Evolutionary conservation across 2,113 vertebrate species (phyloP), one percentile per base, ranked within the genome.

Genomic region (Nannobrachium achirus): DNA sequence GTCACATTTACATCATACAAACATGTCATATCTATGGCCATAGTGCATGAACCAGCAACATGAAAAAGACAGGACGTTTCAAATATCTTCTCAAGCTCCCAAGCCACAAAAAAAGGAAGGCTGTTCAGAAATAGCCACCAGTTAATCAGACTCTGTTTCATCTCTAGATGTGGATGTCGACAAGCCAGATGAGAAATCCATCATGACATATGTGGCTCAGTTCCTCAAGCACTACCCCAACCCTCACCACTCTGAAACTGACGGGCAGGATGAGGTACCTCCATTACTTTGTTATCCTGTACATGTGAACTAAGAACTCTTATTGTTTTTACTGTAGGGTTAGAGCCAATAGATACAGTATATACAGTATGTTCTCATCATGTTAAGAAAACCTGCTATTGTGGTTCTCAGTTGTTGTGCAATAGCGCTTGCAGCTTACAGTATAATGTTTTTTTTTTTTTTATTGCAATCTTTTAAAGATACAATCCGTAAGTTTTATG

Each of bases 161-260:
- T 66, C 63, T 83, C 6, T 82, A 99, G 98, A 99, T 90, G 97
- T 99, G 66, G 97, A 99, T 73, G 97, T 99, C 55, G 96, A 98
- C 80, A 99, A 99, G 52, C 98, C 98, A 33, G 98, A 99, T 72
- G 98, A 99, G 86, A 99, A 99, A 80, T 99, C 97, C 55, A 93
- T 99, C 74, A 99, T 99, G 98, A 99, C 97, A 1, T 99, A 99
- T 2, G 93, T 99, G 69, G 96, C 98, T 69, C 97, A 99, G 90
- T 99, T 99, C 86, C 93, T 99, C 81, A 99, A 96, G 77, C 95
- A 95, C 38, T 97, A 95, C 75, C 98, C 97, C 0, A 93, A 98
- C 71, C 90, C 90, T 49, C 93, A 94, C 75, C 92, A 85, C 10
- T 80, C 90, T 18, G 90, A 92, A 53, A 41, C 88, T 2, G 96